Conservation (phyloP, 2,888 invertebrate genomes). For the Thecocarcelia acutangulata region DNA sequence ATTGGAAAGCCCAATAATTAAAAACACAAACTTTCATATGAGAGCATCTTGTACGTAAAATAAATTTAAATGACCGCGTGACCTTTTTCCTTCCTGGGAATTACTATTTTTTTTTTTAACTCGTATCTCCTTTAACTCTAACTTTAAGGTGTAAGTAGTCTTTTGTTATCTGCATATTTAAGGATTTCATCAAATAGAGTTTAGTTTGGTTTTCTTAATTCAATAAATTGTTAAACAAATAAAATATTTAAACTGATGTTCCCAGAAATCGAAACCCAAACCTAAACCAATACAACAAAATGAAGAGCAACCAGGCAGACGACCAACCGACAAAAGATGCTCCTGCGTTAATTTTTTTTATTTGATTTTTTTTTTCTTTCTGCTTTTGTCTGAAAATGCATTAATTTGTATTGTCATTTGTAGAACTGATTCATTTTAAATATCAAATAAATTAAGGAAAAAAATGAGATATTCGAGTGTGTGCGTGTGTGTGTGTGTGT, state of each 20-base stretch:
- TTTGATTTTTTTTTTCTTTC: too few relatives aligned
- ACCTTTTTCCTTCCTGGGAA: too few relatives aligned
- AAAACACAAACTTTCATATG: too few relatives aligned
- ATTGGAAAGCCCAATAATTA: too few relatives aligned
- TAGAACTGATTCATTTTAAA: constrained; percentile 57
- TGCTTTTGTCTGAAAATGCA: constrained; percentile 31
- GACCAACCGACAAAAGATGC: constrained; percentile 49
- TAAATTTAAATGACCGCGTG: too few relatives aligned
- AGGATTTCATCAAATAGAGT: constrained; percentile 24
- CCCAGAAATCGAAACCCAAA: constrained; percentile 65
- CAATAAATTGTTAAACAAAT: constrained; percentile 65
- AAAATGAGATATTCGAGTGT: constrained; percentile 13
- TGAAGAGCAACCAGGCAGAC: constrained; percentile 44
- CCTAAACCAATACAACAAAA: constrained; percentile 49
- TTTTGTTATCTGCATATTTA: constrained; percentile 35
- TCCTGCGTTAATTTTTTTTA: constrained; percentile 14
- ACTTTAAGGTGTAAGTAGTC: constrained; percentile 47
- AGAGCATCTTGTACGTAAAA: too few relatives aligned
- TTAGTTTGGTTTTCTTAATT: constrained; percentile 27
- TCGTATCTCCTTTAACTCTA: constrained; percentile 8
- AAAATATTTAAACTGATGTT: constrained; percentile 50
- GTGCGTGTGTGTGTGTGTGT: constrained; percentile 35
- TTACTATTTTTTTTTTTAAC: too few relatives aligned
- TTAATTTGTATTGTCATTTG: constrained; percentile 66
- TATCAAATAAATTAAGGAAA: constrained; percentile 37